These are phyloP conservation scores for Rhingia rostrata DNA, from an alignment of 2,888 invertebrate species.

Conservation along the genomic window DNA sequence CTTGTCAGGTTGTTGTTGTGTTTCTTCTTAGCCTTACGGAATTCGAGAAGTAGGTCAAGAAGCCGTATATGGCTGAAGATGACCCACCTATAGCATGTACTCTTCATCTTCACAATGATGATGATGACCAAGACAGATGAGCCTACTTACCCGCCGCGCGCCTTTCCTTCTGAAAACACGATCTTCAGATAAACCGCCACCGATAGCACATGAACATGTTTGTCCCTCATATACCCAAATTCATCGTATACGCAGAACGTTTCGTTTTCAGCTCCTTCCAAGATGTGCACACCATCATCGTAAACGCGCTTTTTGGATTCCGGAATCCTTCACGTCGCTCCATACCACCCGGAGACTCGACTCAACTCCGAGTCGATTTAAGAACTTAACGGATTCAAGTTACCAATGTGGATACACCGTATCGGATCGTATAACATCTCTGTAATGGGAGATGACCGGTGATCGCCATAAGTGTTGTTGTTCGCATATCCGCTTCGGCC, in stretches of 20 bases:
- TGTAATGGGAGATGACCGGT: conserved; percentile 41
- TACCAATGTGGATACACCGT: conserved; percentile 20
- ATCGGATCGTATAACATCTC: conserved; percentile 45
- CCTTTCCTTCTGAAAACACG: conserved; percentile 2
- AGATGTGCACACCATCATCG: background rate
- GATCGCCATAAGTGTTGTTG: conserved; percentile 11
- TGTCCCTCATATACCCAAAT: conserved; percentile 8
- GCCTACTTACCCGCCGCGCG: conserved; percentile 1
- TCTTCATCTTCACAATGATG: background rate
- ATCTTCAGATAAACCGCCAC: background rate
- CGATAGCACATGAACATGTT: too few relatives aligned
- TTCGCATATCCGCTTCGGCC: conserved; percentile 20
- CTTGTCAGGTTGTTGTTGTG: conserved; percentile 10
- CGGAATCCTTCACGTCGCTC: background rate
- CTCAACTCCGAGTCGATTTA: conserved; percentile 37
- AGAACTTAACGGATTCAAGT: conserved; percentile 30
- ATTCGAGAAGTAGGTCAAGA: conserved; percentile 62
- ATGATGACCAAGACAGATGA: conserved; percentile 50
- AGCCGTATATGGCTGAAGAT: conserved; percentile 59
- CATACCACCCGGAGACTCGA: background rate
- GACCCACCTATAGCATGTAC: conserved; percentile 53
- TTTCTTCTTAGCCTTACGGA: conserved; percentile 36
- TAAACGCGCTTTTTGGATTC: conserved; percentile 6
- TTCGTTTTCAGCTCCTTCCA: conserved; percentile 17
- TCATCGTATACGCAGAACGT: conserved; percentile 1